Base-by-base conservation (phyloP, 1,140 invertebrate species). In the Maconellicoccus hirsutus region DNA sequence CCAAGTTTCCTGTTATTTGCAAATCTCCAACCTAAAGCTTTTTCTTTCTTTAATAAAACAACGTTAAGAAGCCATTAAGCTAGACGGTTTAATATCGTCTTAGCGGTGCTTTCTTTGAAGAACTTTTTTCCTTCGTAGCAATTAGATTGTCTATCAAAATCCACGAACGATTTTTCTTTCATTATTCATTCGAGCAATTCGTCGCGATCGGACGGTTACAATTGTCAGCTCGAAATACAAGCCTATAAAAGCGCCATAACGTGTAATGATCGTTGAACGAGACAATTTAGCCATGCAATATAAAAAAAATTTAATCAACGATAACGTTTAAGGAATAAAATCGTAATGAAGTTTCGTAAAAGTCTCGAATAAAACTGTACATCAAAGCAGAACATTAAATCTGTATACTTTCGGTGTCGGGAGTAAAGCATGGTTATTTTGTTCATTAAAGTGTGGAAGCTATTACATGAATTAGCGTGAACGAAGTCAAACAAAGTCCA, bases 371-470 rank as follows among this genome's bases (percentile, higher is more conserved):
- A 52, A 52, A 52, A 52, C 42, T 19, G 42, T 52, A 52, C 42
- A 52, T 52, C 42, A 52, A 52, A 52, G 42, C 42, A 19, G 42
- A 52, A 52, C 42, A 52, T 52, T 52, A 52, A 52, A 52, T 52
- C 42, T 52, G 42, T 52, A 52, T 52, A 52, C 42, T 52, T 52
- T 52, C 42, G 42, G 42, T 52, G 42, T 52, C 42, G 42, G 42
- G 42, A 52, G 42, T 52, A 52, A 52, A 52, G 42, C 12, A 52
- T 52, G 61, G 61, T 25, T 66, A 66, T 66, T 66, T 66, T 66
- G 61, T 66, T 66, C 61, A 66, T 66, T 66, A 66, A 66, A 66
- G 61, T 66, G 61, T 66, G 61, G 61, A 66, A 66, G 61, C 61
- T 66, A 66, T 66, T 66, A 66, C 25, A 66, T 66, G 61, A 66